Conservation (phyloP, 2,113 vertebrate genomes). For the Lophotis ruficrista region DNA sequence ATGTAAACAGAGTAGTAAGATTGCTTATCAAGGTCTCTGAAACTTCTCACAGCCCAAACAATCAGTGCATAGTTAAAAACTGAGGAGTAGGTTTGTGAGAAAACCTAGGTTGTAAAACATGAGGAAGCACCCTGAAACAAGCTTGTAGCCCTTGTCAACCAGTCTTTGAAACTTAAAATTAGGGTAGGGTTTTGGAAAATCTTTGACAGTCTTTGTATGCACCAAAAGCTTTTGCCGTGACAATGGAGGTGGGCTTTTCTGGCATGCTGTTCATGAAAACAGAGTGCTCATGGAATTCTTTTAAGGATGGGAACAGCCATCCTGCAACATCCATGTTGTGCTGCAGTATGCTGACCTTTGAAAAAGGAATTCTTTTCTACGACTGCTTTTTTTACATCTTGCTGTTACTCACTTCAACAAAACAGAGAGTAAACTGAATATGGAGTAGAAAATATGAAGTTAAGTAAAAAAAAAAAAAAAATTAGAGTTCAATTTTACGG, state of each 20-base stretch:
- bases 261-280: neutral
- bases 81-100: neutral
- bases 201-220: neutral
- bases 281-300: neutral
- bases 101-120: neutral
- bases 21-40: neutral
- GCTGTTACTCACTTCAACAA: neutral
- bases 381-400: neutral
- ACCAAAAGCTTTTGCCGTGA: neutral
- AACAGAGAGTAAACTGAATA: neutral
- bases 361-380: neutral
- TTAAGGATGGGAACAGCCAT: neutral
- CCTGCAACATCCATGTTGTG: neutral
- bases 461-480: neutral
- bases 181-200: neutral
- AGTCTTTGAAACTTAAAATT: neutral
- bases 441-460: neutral
- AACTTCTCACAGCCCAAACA: slow-evolving; percentile 4
- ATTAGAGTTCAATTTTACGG: neutral
- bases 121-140: neutral
- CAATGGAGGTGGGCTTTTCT: neutral
- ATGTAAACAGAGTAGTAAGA: neutral
- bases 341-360: slow-evolving; percentile 31
- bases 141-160: neutral
- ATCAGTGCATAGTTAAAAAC: neutral